These are phyloP conservation scores for Ctenoplectra terminalis DNA, from an alignment of 1,140 invertebrate species.

Conservation along the genomic window DNA sequence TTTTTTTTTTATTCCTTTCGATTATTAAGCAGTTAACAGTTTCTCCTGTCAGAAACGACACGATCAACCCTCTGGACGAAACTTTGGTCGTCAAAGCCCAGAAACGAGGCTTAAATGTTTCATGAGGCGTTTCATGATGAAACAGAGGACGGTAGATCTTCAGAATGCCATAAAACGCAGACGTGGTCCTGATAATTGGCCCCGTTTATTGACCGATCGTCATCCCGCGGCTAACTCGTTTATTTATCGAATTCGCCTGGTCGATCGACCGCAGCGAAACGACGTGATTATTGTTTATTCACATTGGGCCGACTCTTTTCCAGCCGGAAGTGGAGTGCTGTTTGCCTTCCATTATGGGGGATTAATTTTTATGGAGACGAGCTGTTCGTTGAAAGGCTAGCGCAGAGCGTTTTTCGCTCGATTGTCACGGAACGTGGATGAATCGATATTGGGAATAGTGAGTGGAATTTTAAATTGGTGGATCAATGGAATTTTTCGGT, in stretches of 20 bases:
- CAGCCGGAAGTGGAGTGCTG: not conserved
- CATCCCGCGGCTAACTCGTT: slow-evolving; percentile 26
- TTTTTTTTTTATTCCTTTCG: not conserved
- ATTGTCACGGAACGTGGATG: not conserved
- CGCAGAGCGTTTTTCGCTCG: not conserved
- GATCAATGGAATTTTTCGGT: too few relatives aligned
- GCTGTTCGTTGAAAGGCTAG: too few relatives aligned
- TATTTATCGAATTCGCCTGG: slow-evolving; percentile 51
- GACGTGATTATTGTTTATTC: slow-evolving; percentile 59
- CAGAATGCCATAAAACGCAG: slow-evolving; percentile 24
- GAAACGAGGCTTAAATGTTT: slow-evolving; percentile 54
- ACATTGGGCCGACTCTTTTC: slow-evolving; percentile 19
- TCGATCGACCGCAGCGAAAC: slow-evolving; percentile 33
- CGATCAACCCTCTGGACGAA: slow-evolving; percentile 5
- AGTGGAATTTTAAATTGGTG: too few relatives aligned
- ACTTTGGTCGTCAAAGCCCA: slow-evolving; percentile 17
- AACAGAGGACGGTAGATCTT: slow-evolving; percentile 30
- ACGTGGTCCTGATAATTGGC: too few relatives aligned
- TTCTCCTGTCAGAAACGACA: too few relatives aligned
- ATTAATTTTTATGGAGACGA: slow-evolving; percentile 9
- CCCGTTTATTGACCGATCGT: slow-evolving; percentile 47
- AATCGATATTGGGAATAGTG: not conserved
- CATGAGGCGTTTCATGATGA: slow-evolving; percentile 47
- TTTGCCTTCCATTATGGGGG: not conserved
- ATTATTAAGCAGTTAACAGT: not conserved